Conservation (phyloP, 2,888 invertebrate genomes). For the Tenthredo mesomela region DNA sequence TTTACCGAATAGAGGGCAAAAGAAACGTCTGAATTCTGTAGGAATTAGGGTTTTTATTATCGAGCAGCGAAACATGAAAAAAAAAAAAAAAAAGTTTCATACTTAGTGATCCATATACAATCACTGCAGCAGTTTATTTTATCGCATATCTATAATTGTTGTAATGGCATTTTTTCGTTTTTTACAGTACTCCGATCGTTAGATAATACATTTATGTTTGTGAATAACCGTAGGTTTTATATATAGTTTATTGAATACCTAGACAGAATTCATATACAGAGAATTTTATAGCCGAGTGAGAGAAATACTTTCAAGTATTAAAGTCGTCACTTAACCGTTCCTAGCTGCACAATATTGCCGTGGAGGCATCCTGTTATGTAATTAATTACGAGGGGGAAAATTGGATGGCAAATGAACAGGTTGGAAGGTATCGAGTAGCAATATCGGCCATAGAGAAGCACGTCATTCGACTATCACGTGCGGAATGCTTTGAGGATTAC, state of each 20-base stretch:
- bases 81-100: too few species aligned
- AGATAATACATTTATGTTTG: too few species aligned
- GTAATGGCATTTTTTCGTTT: too few species aligned
- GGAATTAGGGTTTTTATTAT: too few species aligned
- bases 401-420: slow-evolving; percentile 39
- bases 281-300: neutral
- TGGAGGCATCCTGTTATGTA: slow-evolving; percentile 40
- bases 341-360: slow-evolving; percentile 34
- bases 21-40: too few species aligned
- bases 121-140: too few species aligned
- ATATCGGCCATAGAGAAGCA: slow-evolving; percentile 66
- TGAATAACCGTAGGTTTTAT: too few species aligned
- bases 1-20: too few species aligned
- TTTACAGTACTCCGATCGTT: too few species aligned
- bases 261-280: neutral
- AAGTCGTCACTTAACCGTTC: slow-evolving; percentile 13
- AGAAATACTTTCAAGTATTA: slow-evolving; percentile 19
- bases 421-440: slow-evolving; percentile 73
- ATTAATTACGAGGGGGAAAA: slow-evolving; percentile 45
- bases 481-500: slow-evolving; percentile 74
- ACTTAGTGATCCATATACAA: too few species aligned
- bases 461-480: slow-evolving; percentile 65
- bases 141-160: too few species aligned
- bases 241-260: neutral
- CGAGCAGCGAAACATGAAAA: too few species aligned